These are phyloP conservation scores for Hipposideros armiger DNA, from an alignment of 2,113 vertebrate species.

Conservation along the genomic window DNA sequence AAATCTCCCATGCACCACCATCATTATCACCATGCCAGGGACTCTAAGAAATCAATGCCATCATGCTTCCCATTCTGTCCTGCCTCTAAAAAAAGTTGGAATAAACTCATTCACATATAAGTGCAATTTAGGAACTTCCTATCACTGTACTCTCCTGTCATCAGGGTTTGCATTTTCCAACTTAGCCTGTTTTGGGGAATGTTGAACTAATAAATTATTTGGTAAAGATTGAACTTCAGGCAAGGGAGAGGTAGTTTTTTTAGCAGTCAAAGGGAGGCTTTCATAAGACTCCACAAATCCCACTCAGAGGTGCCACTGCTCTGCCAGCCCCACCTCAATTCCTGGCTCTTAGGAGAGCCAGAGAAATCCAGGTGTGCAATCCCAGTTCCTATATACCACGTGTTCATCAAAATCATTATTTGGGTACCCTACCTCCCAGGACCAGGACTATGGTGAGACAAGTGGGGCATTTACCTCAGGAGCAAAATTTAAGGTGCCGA, in stretches of 20 bases:
- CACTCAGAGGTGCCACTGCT: not conserved
- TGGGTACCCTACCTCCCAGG: not conserved
- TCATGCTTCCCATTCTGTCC: not conserved
- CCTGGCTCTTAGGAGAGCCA: not conserved
- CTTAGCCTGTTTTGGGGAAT: not conserved
- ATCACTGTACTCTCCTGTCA: not conserved
- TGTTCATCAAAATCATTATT: slow-evolving; percentile 29
- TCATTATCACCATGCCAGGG: not conserved
- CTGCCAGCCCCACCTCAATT: not conserved
- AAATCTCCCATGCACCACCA: not conserved
- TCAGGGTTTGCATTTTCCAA: not conserved
- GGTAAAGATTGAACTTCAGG: not conserved
- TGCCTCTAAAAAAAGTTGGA: not conserved
- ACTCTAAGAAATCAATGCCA: not conserved
- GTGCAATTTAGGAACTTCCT: not conserved
- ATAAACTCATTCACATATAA: not conserved
- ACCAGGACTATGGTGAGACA: not conserved
- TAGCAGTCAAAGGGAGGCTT: not conserved
- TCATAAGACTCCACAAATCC: not conserved
- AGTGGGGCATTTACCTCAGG: not conserved
- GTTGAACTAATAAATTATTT: not conserved
- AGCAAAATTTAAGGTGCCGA: slow-evolving; percentile 34
- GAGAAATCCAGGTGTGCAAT: not conserved
- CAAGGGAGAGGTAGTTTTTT: not conserved
- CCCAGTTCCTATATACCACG: not conserved